phyloP scores from a whole-genome alignment of 1,140 invertebrate species.

The Copidosoma floridanum region DNA sequence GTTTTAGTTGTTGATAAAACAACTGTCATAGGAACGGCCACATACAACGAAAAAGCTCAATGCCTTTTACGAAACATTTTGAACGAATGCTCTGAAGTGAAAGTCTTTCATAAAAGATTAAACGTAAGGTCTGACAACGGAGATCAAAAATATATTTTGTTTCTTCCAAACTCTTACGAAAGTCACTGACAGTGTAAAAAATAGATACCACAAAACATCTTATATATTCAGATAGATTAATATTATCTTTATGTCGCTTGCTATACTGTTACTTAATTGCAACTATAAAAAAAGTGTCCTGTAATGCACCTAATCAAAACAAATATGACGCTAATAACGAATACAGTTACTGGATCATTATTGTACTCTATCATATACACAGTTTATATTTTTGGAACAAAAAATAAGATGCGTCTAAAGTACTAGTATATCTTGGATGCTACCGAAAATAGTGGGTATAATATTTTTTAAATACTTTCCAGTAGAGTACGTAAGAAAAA shows the following conservation, averaged over 20 bases:
- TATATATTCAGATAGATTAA: neutral
- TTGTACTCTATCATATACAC: no score
- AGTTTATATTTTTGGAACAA: no score
- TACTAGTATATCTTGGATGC: no score
- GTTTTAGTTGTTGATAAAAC: neutral
- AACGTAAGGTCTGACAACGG: neutral
- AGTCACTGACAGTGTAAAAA: neutral
- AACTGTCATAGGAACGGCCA: neutral
- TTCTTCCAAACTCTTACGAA: neutral
- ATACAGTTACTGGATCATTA: neutral
- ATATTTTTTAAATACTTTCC: no score
- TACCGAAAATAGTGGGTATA: no score
- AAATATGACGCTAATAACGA: neutral
- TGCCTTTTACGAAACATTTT: neutral
- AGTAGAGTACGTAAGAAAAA: no score
- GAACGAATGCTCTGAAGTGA: neutral
- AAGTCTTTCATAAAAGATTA: neutral
- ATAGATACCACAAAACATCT: neutral
- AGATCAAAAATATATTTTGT: neutral
- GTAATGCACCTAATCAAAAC: neutral
- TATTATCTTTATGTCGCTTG: neutral
- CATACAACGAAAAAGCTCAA: neutral
- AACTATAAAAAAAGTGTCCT: neutral
- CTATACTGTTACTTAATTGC: neutral
- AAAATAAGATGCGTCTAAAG: no score